Conservation (phyloP, 2,797 vertebrate genomes). For the Lateolabrax maculatus region DNA sequence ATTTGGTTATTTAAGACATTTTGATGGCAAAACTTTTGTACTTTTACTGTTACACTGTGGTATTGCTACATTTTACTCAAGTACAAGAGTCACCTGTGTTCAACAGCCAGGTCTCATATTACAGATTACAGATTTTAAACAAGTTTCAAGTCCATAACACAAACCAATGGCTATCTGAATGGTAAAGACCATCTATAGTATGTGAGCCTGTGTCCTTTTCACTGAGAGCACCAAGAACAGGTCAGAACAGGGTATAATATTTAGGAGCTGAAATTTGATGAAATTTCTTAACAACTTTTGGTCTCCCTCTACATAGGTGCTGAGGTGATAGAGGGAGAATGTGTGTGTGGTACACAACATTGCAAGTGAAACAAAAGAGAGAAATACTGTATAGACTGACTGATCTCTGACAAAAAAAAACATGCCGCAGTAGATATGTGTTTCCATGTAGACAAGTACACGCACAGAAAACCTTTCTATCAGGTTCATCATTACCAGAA, state of each 20-base stretch:
- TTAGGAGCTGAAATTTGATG: background rate
- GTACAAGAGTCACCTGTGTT: no score
- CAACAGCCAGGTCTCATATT: no score
- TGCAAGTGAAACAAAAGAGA: background rate
- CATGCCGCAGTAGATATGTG: background rate
- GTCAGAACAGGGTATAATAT: background rate
- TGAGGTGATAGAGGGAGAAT: background rate
- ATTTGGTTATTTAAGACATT: no score
- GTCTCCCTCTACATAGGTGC: background rate
- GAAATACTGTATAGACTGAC: background rate
- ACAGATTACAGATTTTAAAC: background rate
- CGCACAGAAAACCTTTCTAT: background rate
- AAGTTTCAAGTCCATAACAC: no score
- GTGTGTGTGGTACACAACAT: background rate
- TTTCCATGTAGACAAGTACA: background rate
- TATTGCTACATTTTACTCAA: no score
- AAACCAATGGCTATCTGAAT: background rate
- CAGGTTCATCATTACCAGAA: no score
- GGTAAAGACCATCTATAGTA: background rate
- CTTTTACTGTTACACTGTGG: no score
- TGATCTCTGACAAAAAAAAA: background rate
- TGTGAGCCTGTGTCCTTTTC: background rate
- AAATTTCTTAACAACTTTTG: background rate
- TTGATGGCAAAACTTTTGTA: no score
- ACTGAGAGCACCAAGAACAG: background rate